Base-by-base conservation (phyloP, 1,140 invertebrate genomes). In the Papilio dardanus region DNA sequence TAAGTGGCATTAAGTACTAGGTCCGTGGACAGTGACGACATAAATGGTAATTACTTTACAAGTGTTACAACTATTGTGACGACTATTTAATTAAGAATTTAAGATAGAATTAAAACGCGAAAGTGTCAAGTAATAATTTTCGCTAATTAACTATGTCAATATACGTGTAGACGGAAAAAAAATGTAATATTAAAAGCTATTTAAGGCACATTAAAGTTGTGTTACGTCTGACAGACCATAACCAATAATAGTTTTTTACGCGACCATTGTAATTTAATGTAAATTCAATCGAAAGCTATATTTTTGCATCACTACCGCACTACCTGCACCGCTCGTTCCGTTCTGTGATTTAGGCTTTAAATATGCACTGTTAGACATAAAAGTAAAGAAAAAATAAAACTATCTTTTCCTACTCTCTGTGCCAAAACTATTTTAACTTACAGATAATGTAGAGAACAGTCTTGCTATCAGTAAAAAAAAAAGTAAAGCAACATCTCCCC, bases 261-360 rank as follows among this genome's bases (percentile, higher is more conserved):
- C 84, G 69, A 81, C 81, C 68, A 67, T 79, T 82, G 79, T 85
- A 85, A 85, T 82, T 84, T 82, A 81, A 77, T 81, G 80, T 82
- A 84, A 82, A 81, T 79, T 83, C 73, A 65, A 85, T 80, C 77
- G 84, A 82, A 86, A 85, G 83, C 79, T 88, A 87, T 91, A 91
- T 93, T 92, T 93, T 93, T 92, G 87, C 89, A 92, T 88, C 85
- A 88, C 82, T 74, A 83, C 83, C n/a, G n/a, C n/a, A n/a, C n/a
- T n/a, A 86, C 86, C 80, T 75, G 87, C 90, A 89, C 90, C 86
- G 87, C 87, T 86, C 86, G 87, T 89, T 91, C 87, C 87, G 86
- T 93, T 91, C 90, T 92, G 91, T 93, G 90, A 92, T 91, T 88
- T 92, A 91, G 90, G 88, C 88, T 89, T 88, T 88, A 91, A 89